Base-by-base conservation (phyloP, 1,140 invertebrate species). In the Papilio aristodemus region DNA sequence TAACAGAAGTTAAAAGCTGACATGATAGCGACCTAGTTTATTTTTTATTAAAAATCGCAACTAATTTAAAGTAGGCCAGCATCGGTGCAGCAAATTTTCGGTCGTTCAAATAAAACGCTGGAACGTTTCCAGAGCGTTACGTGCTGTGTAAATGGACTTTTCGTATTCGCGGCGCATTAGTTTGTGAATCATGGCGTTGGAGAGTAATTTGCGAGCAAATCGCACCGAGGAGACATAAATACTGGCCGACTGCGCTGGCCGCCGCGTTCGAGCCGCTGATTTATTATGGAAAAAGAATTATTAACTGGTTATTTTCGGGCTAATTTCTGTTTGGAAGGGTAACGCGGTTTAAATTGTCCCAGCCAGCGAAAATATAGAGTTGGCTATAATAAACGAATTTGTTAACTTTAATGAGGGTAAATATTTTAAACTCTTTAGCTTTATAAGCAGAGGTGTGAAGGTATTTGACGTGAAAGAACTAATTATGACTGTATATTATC, bases 211-310 rank as follows among this genome's bases (percentile, higher is more conserved):
- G 46, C 46, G 46, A 54, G 10, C 46, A 54, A 54, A 54, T 54
- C 46, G 46, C 19, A 54, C 19, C 46, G 46, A 54, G 46, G 46
- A 54, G 46, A 54, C 46, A 54, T 54, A 54, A 54, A 54, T 54
- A 54, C 46, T 54, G 46, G 46, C 46, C 19, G 46, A 54, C 46
- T 54, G 46, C 46, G 19, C 46, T 22, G 4, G 19, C 43, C 43
- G 43, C 14, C 17, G 10, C 17, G 19, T 32, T 32, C 27, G 27
- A 32, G 27, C 19, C 46, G 19, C 46, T 54, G 19, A 54, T 54
- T 54, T 54, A 54, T 54, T 22, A 54, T 54, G 46, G 46, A 54
- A 54, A 54, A 54, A 54, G 46, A 54, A 54, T 22, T 54, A 54
- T 54, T 54, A 54, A 54, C 46, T 54, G 46, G 46, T 22, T 54